Evolutionary conservation across 2,113 vertebrate species (phyloP).

Genomic region (Micromys minutus): DNA sequence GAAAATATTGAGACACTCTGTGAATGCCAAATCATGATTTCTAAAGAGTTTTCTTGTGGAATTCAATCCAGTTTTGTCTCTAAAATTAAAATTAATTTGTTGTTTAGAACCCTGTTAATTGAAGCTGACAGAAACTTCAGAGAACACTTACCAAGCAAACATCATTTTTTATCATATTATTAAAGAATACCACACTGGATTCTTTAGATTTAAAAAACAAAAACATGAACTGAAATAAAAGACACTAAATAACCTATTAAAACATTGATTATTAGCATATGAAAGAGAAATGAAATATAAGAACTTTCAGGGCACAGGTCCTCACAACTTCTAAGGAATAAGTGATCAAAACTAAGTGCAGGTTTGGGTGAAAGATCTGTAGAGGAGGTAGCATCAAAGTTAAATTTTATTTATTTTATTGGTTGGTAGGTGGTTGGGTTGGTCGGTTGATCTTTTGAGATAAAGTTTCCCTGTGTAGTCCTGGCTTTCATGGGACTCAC

Average conservation of each 20-base stretch:
- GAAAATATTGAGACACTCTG: conserved; percentile 23
- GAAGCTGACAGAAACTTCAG: not conserved
- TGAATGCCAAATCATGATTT: not conserved
- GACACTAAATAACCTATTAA: not conserved
- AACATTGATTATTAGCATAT: not conserved
- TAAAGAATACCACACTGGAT: not conserved
- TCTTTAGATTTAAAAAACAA: not conserved
- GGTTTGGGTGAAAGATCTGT: not conserved
- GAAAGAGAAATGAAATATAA: not conserved
- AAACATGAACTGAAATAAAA: not conserved
- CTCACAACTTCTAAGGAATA: not conserved
- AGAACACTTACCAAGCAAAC: not conserved
- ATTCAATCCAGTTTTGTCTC: not conserved
- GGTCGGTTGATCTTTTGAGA: not conserved
- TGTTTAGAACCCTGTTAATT: not conserved
- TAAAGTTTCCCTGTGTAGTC: not conserved
- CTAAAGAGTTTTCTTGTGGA: not conserved
- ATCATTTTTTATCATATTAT: not conserved
- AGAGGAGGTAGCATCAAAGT: not conserved
- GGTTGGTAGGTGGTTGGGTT: not conserved
- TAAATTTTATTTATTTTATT: not conserved
- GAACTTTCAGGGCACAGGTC: not conserved
- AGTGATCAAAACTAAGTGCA: not conserved
- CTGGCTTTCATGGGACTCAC: not conserved
- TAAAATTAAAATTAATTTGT: conserved; percentile 33